Conservation (phyloP, 2,113 vertebrate genomes). For the Rhagologus leucostigma region DNA sequence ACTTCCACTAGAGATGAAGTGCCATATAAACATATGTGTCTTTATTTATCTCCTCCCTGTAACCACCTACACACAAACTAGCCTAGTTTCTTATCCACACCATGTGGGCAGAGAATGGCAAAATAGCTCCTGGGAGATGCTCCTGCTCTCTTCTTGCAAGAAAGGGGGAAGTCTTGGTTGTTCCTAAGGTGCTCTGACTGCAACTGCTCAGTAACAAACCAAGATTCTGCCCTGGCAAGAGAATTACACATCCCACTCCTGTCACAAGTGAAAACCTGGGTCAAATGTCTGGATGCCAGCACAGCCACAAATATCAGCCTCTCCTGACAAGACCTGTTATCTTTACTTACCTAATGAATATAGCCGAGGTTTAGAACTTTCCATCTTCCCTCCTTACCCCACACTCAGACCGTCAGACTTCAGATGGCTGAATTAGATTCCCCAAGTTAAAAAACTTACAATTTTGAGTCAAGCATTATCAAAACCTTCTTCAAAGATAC, state of each 20-base stretch:
- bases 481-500: not conserved
- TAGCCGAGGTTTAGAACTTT: not conserved
- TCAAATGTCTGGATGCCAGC: not conserved
- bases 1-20: not conserved
- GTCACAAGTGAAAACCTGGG: not conserved
- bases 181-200: not conserved
- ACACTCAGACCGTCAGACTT: not conserved
- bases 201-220: not conserved
- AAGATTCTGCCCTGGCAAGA: not conserved
- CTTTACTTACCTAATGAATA: not conserved
- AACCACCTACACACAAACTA: not conserved
- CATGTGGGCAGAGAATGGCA: not conserved
- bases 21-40: not conserved
- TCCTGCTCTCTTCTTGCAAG: not conserved
- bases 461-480: not conserved
- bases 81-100: not conserved
- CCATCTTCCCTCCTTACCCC: not conserved
- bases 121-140: not conserved
- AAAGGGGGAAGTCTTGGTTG: not conserved
- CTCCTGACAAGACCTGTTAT: not conserved
- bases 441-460: not conserved
- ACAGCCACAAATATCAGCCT: not conserved
- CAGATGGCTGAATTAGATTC: not conserved
- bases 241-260: not conserved
- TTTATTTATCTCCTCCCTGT: not conserved